Evolutionary conservation across 2,888 invertebrate genomes (phyloP).

Genomic region (Hymenopus coronatus): DNA sequence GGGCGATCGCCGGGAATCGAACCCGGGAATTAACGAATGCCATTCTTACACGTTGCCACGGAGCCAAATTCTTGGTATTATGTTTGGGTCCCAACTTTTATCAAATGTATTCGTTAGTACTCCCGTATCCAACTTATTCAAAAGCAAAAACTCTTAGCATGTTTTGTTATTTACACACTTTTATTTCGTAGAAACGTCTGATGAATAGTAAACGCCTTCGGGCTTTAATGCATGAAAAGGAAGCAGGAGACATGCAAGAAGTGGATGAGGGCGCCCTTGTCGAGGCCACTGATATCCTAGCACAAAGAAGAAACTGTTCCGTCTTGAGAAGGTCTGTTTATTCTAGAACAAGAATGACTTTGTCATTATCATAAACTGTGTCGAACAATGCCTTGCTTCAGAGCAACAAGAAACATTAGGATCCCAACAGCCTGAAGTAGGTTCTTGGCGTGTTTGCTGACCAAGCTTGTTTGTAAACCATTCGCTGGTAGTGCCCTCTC

Average conservation of each 20-base stretch:
- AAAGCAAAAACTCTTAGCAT: neutral
- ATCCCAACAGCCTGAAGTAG: neutral
- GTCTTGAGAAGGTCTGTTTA: neutral
- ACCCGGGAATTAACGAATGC: too few species aligned
- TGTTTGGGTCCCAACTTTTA: too few species aligned
- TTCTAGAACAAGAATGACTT: neutral
- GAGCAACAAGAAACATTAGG: neutral
- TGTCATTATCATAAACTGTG: neutral
- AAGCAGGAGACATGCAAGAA: neutral
- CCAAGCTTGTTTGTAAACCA: neutral
- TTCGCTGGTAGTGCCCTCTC: neutral
- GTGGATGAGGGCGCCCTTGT: neutral
- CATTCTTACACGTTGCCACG: too few species aligned
- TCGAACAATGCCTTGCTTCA: neutral
- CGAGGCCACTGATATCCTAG: neutral
- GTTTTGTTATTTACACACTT: neutral
- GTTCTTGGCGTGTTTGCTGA: neutral
- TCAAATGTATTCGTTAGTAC: neutral
- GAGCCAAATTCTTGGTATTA: too few species aligned
- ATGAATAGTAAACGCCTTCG: neutral
- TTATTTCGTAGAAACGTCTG: neutral
- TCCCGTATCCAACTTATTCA: too few species aligned
- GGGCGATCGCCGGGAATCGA: too few species aligned
- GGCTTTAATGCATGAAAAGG: neutral
- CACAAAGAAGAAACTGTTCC: neutral